Base-by-base conservation (phyloP, 2,113 vertebrate species). In the Hylia prasina region DNA sequence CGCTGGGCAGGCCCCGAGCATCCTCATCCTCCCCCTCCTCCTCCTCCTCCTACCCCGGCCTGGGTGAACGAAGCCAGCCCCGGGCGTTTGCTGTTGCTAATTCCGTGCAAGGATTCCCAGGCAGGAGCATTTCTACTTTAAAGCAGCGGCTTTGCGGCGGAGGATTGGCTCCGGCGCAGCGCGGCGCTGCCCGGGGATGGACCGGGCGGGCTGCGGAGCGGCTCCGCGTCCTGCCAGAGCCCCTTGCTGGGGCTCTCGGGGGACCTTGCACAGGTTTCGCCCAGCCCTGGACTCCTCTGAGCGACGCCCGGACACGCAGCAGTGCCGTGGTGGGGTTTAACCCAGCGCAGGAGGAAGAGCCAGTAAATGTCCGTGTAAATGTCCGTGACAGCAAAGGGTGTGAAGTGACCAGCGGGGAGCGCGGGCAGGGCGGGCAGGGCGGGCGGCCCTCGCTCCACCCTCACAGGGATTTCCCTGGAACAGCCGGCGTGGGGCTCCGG, bases 181-280 rank as follows among this genome's bases (percentile, higher is more conserved):
- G 15, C 60, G 45, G 47, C 57, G n/a, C n/a, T n/a, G n/a, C n/a
- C n/a, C n/a, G n/a, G 31, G 54, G 50, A 18, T 27, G 23, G 33
- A 16, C 18, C 11, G 8, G 11, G 14, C 25, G 7, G 0, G 76
- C 53, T 47, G 15, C 40, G 48, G 77, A 11, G 35, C 1, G 13
- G 21, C 25, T n/a, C 47, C 0, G 1, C 7, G 15, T 22, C 25
- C 33, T 75, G 15, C 31, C 1, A 0, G 37, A 35, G n/a, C 51
- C 68, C 42, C 30, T n/a, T 8, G 33, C 31, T 15, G 54, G 24
- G 39, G 9, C 42, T 27, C 20, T 40, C 7, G 1, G 28, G 10
- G 68, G 15, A 24, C 18, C 42, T 30, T 4, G 10, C n/a, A 22
- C 15, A n/a, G 15, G 15, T 78, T 25, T 64, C 22, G 7, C 82